These are phyloP conservation scores for Spizella passerina DNA, from an alignment of 2,797 vertebrate genomes.

Conservation along the genomic window DNA sequence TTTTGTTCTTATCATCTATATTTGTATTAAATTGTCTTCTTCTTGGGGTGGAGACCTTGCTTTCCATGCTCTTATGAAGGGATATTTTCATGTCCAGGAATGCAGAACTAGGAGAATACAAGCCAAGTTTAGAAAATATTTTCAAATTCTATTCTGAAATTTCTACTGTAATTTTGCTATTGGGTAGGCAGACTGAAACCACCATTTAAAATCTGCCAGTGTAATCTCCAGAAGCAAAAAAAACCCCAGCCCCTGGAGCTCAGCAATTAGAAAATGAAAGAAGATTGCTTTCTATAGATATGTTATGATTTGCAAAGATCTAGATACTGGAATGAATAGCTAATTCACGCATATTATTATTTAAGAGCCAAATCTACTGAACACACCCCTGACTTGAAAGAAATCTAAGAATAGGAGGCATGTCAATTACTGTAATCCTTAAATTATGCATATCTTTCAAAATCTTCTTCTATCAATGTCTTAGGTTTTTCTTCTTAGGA, in stretches of 20 bases:
- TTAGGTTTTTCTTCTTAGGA: background rate
- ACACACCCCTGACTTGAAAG: conserved; percentile 26
- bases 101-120: background rate
- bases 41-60: background rate
- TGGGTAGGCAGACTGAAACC: background rate
- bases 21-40: background rate
- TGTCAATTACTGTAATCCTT: conserved; percentile 18
- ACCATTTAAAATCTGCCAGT: background rate
- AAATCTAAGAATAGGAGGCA: conserved; percentile 43
- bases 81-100: background rate
- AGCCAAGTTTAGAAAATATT: background rate
- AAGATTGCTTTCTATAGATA: background rate
- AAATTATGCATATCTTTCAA: conserved; percentile 32
- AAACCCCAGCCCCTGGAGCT: background rate
- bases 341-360: background rate
- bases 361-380: conserved; percentile 5
- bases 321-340: conserved; percentile 28
- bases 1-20: background rate
- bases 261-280: conserved; percentile 31
- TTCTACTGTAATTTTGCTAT: background rate
- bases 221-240: background rate
- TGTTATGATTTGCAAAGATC: conserved; percentile 1
- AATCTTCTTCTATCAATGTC: background rate
- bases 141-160: conserved; percentile 1
- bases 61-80: background rate